Percentiles rank a stretch among this genome's conserved stretches.
These are phyloP conservation scores for Nycticryphes semicollaris DNA, from an alignment of 2,113 vertebrate genomes.

Conservation along the genomic window DNA sequence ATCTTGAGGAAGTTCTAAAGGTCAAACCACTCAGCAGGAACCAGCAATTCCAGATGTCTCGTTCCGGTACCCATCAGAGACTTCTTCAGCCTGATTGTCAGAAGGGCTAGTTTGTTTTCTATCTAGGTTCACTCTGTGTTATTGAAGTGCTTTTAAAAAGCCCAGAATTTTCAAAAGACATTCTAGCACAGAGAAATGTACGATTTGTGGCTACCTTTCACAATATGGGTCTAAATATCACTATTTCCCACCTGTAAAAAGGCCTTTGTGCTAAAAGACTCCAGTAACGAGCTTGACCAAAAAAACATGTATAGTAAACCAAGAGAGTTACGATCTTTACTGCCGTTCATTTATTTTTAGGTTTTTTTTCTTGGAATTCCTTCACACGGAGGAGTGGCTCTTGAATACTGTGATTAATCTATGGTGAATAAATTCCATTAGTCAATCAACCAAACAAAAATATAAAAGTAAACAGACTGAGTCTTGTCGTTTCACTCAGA, in stretches of 20 bases:
- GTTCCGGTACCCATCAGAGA: neutral
- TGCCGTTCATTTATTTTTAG: neutral
- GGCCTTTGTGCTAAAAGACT: neutral
- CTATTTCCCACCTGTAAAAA: neutral
- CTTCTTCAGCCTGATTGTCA: neutral
- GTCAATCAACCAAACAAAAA: neutral
- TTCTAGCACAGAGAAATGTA: neutral
- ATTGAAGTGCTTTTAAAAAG: neutral
- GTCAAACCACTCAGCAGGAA: constrained; percentile 31
- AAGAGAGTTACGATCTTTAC: neutral
- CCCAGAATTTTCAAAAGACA: neutral
- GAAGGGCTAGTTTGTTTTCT: neutral
- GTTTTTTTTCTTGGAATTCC: neutral
- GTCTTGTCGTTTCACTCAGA: neutral
- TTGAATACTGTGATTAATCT: neutral
- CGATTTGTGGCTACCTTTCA: neutral
- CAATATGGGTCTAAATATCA: neutral
- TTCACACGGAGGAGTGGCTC: neutral
- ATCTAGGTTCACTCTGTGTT: neutral
- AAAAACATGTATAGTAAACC: neutral
- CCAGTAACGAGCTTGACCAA: neutral
- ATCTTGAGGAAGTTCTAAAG: constrained; percentile 32
- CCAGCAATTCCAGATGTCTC: neutral
- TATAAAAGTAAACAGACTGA: neutral
- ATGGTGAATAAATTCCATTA: neutral